Base-by-base conservation (phyloP, 2,888 invertebrate genomes). In the Drosophila borealis region DNA sequence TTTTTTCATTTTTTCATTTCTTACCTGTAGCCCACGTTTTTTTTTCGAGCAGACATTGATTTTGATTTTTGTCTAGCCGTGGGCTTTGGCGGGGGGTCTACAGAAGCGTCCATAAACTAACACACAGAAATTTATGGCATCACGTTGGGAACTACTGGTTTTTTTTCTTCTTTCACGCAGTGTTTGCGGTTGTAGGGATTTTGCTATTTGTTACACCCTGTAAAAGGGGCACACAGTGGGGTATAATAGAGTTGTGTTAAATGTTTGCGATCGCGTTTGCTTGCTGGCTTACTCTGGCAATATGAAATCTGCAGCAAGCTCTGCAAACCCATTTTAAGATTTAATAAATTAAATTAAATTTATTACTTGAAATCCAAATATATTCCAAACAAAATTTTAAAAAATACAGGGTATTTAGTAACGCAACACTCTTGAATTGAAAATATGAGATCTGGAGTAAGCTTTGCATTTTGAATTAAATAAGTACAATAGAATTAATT, bases 81-180 rank as follows among this genome's bases (percentile, higher is more conserved):
- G 61, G 49, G 53, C 49, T 69, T 41, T 45, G 10, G 19, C 51
- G 48, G 62, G 53, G 51, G 19, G 51, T 56, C 45, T 37, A 51
- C 36, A 29, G 54, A 45, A 53, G 41, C 53, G 48, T 36, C 48
- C 34, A 62, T 37, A 68, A 56, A 54, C 56, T 46, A 55, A 55
- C 60, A 78, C 21, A 63, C 60, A 34, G 25, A 80, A 62, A 68
- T 71, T 74, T 44, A 78, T 74, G 78, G 78, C 78, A 64, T 71
- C 80, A 80, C 65, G 70, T 78, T 67, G 70, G 57, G 66, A 78
- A 79, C 80, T 74, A 81, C 81, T 79, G 77, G 81, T 71, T 79
- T 74, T 80, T 64, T 48, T 54, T 48, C 41, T 2, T n/a, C 19
- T 19, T 19, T 62, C 78, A 42, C 17, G 2, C 2, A 53, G 39